Conservation (phyloP, 2,113 vertebrate genomes). For the Gymnorhina tibicen region DNA sequence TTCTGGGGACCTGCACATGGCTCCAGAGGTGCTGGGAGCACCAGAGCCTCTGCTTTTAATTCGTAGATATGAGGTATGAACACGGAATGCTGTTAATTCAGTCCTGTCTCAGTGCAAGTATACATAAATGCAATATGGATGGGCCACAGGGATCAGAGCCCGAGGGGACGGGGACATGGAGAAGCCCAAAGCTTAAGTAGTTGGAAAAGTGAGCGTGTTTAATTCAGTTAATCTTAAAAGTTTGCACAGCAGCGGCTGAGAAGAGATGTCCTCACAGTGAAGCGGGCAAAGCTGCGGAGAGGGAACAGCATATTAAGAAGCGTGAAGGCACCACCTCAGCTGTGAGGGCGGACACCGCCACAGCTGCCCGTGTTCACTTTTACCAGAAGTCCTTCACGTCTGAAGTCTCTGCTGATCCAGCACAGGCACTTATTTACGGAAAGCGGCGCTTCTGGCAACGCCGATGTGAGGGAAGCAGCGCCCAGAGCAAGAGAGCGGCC, state of each 20-base stretch:
- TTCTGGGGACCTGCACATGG: neutral
- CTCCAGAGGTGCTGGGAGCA: neutral
- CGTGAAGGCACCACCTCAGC: neutral
- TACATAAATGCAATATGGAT: rapidly evolving
- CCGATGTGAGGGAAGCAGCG: neutral
- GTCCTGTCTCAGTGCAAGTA: neutral
- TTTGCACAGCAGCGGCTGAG: neutral
- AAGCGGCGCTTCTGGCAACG: neutral
- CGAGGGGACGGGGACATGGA: rapidly evolving
- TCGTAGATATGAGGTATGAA: rapidly evolving
- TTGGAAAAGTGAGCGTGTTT: neutral
- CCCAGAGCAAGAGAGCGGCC: too few species aligned
- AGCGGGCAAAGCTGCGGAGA: neutral
- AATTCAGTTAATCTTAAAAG: neutral
- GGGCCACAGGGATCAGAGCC: too few species aligned
- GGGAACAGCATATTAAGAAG: neutral
- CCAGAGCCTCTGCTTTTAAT: neutral
- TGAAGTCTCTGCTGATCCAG: neutral
- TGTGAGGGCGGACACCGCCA: neutral
- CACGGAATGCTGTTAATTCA: rapidly evolving
- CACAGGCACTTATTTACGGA: neutral
- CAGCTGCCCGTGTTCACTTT: neutral
- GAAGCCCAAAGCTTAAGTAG: neutral
- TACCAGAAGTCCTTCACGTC: neutral
- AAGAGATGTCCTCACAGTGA: neutral